Evolutionary conservation across 2,888 invertebrate species (phyloP).

Genomic region (Nomada flava): DNA sequence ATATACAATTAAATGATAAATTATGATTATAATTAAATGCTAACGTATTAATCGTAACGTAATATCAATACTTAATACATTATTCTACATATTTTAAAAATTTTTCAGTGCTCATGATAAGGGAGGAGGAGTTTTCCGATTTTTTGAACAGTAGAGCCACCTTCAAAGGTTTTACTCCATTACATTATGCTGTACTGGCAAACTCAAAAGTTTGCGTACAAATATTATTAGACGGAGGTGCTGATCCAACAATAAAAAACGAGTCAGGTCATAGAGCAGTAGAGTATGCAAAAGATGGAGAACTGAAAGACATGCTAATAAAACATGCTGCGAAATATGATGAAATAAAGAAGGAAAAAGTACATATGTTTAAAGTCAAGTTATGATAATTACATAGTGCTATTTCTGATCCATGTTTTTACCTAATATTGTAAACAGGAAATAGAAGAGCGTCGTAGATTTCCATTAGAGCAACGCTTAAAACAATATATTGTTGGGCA

Average conservation of each 20-base stretch:
- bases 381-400: constrained; percentile 18
- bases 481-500: constrained; percentile 94
- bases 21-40: not conserved
- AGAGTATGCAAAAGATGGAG: constrained; percentile 89
- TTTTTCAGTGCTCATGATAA: constrained; percentile 86
- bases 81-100: constrained; percentile 22
- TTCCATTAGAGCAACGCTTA: constrained; percentile 93
- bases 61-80: not conserved
- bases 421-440: constrained; percentile 84
- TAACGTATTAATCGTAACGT: not conserved
- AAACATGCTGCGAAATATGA: constrained; percentile 85
- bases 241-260: constrained; percentile 90
- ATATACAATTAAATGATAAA: constrained; percentile 11
- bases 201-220: constrained; percentile 88
- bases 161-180: constrained; percentile 93
- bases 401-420: constrained; percentile 34
- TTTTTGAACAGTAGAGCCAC: constrained; percentile 89
- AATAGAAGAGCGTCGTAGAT: constrained; percentile 91
- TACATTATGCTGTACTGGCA: constrained; percentile 94
- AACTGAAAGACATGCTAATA: constrained; percentile 88
- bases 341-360: constrained; percentile 79
- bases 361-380: constrained; percentile 53
- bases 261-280: constrained; percentile 91
- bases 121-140: constrained; percentile 94
- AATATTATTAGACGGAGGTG: constrained; percentile 89